These are phyloP conservation scores for Eumaeus atala DNA, from an alignment of 1,140 invertebrate genomes.

Conservation along the genomic window DNA sequence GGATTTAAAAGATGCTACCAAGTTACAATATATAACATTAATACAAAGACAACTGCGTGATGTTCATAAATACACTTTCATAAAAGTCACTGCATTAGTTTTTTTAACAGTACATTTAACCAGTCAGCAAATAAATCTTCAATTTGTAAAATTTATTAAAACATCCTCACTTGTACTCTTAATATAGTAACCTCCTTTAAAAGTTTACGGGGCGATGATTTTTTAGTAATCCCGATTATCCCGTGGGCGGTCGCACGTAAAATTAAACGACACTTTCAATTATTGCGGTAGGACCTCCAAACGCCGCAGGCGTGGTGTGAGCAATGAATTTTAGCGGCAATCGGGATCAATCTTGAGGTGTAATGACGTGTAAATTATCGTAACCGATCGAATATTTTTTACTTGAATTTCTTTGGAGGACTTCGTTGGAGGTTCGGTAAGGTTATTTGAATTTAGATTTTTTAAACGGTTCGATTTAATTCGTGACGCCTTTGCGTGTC, in stretches of 20 bases:
- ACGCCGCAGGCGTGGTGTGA: constrained; percentile 36
- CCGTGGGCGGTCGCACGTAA: constrained; percentile 43
- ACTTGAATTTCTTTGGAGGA: constrained; percentile 24
- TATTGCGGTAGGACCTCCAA: constrained; percentile 34
- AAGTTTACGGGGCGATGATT: constrained; percentile 16
- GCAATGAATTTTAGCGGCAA: constrained; percentile 40
- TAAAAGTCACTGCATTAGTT: constrained; percentile 9
- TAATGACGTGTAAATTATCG: constrained; percentile 63
- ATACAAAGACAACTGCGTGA: too few relatives aligned
- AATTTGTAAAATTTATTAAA: too few relatives aligned
- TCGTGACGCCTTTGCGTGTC: too few relatives aligned
- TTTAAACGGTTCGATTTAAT: not conserved
- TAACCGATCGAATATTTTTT: constrained; percentile 56
- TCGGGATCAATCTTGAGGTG: constrained; percentile 45
- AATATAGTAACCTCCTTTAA: not conserved
- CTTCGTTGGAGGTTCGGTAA: not conserved
- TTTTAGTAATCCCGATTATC: constrained; percentile 24
- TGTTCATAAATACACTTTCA: too few relatives aligned
- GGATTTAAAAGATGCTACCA: too few relatives aligned
- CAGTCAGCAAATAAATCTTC: too few relatives aligned
- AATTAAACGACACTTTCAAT: constrained; percentile 53
- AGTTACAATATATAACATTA: too few relatives aligned
- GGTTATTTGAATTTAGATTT: not conserved
- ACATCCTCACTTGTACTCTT: too few relatives aligned
- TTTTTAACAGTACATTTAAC: constrained; percentile 8